These are phyloP conservation scores for Glyphotaelius pellucidus DNA, from an alignment of 2,888 invertebrate species.

Conservation along the genomic window DNA sequence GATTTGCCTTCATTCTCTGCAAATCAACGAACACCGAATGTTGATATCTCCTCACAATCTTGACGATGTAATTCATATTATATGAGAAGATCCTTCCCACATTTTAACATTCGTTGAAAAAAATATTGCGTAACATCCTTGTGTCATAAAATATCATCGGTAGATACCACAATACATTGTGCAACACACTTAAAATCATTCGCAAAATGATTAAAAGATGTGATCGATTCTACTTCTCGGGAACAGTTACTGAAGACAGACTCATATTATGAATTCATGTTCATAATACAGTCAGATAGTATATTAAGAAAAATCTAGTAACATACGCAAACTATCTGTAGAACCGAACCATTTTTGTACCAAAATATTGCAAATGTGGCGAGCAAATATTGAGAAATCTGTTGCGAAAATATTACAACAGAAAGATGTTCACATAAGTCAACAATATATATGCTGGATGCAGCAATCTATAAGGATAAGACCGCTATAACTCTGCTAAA, in stretches of 20 bases:
- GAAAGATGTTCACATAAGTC: no score
- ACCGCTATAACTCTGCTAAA: no score
- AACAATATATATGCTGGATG: no score
- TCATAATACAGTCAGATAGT: background rate
- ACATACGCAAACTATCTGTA: background rate
- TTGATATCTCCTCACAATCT: slow-evolving; percentile 21
- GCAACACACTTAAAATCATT: background rate
- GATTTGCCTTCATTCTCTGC: slow-evolving; percentile 40
- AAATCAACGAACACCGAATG: slow-evolving; percentile 36
- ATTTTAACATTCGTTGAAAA: background rate
- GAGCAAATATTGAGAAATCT: background rate
- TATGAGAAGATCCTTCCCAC: background rate
- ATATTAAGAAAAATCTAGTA: no score
- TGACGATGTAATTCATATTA: background rate
- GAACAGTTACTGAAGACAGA: background rate
- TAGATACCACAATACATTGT: background rate
- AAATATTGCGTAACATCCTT: background rate
- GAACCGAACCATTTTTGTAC: background rate
- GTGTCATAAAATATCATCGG: background rate
- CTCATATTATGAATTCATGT: background rate
- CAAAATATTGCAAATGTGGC: background rate
- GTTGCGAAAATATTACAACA: no score
- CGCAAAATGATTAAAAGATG: background rate
- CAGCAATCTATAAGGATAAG: no score
- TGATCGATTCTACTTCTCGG: background rate